These are phyloP conservation scores for Drosophila differens DNA, from an alignment of 2,888 invertebrate genomes.

Conservation along the genomic window DNA sequence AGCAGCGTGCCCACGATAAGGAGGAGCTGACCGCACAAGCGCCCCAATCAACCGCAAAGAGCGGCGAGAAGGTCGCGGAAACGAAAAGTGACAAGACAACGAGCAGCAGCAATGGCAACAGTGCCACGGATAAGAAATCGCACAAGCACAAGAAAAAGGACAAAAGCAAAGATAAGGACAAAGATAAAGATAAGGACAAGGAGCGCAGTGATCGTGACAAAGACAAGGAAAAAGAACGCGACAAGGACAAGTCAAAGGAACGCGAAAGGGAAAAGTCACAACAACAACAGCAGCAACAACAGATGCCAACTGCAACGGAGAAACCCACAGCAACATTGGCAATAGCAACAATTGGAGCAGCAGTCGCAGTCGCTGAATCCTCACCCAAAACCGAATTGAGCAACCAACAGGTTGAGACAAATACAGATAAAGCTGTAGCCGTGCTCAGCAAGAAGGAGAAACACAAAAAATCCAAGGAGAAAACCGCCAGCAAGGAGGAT, in stretches of 20 bases:
- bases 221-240: conserved; percentile 59
- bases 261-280: conserved; percentile 41
- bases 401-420: conserved; percentile 27
- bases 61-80: conserved; percentile 52
- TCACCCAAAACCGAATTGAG: conserved; percentile 51
- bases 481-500: conserved; percentile 71
- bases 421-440: conserved; percentile 43
- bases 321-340: conserved; percentile 19
- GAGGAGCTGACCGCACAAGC: conserved; percentile 40
- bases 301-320: conserved; percentile 22
- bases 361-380: conserved; percentile 42
- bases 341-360: conserved; percentile 30
- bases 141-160: conserved; percentile 89
- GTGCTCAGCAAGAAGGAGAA: conserved; percentile 66
- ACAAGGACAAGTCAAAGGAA: conserved; percentile 55
- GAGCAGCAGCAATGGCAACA: conserved; percentile 31
- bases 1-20: conserved; percentile 56
- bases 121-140: conserved; percentile 86
- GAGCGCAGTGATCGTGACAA: conserved; percentile 62
- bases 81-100: conserved; percentile 48
- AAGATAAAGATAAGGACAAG: conserved; percentile 82
- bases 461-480: conserved; percentile 80
- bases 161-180: conserved; percentile 89
- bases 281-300: conserved; percentile 35
- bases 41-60: conserved; percentile 35